Evolutionary conservation across 2,797 vertebrate species (phyloP).

Genomic region (Molossus alvarezi): DNA sequence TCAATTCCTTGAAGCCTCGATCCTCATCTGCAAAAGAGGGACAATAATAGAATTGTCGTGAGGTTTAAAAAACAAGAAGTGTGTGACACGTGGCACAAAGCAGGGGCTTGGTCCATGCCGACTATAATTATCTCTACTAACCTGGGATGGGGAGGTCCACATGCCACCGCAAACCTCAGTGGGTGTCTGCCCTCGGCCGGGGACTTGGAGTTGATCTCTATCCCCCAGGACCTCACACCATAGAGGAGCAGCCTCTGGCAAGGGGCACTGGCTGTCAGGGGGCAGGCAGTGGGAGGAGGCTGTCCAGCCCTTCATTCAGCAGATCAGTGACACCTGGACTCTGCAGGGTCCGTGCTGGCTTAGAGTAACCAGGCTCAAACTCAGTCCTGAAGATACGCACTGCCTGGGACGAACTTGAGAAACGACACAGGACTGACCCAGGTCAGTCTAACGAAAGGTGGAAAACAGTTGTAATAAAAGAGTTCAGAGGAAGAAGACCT

Average conservation of each 20-base stretch:
- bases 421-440: neutral
- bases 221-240: neutral
- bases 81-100: neutral
- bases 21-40: constrained; percentile 3
- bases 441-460: neutral
- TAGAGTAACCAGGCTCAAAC: neutral
- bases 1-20: neutral
- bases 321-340: neutral
- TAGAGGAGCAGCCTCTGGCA: neutral
- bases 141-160: neutral
- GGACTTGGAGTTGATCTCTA: neutral
- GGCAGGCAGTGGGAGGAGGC: fast-evolving
- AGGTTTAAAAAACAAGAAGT: neutral
- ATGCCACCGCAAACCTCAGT: neutral
- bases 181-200: neutral
- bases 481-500: neutral
- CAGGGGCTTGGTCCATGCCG: fast-evolving
- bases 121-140: neutral
- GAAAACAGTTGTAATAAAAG: neutral
- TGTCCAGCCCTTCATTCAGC: neutral
- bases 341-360: neutral
- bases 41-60: neutral
- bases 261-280: neutral
- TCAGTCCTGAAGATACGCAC: neutral
- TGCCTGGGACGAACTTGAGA: neutral